Base-by-base conservation (phyloP, 30 jellyfish, hydroid and myxozoan genomes). In the Chrysaora quinquecirrha region DNA sequence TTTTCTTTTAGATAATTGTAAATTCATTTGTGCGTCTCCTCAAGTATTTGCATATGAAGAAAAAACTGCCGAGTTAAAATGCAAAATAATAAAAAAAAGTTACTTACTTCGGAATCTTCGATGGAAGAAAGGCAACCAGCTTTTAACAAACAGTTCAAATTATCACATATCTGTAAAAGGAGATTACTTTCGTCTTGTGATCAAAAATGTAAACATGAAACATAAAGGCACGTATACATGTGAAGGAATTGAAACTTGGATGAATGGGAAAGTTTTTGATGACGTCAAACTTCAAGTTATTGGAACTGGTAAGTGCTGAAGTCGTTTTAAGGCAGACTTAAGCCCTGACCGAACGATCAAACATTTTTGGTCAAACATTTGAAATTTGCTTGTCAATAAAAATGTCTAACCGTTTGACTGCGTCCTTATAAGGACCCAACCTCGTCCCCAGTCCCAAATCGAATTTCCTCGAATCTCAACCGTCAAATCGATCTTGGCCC, bases 21-120 rank as follows among this genome's bases (percentile, higher is more conserved):
- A 52, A 20, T 52, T 52, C 68, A 52, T 52, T 52, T 52, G 68
- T 52, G 68, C 29, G 6, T 10, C 68, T 2, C 68, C 68, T 19
- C n/a, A n/a, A n/a, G n/a, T n/a, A n/a, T n/a, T n/a, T n/a, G 68
- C 25, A 4, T 10, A 52, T 10, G 19, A 16, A 19, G 12, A 20
- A 4, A 20, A 3, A 9, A 10, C 68, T 3, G 68, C 68, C 2
- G 68, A 52, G 25, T 20, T 52, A 16, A 52, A 19, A 52, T 52
- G 68, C 25, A 52, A 52, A 52, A 4, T 52, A 19, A 12, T 19
- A 9, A 52, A 3, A 2, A 12, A 52, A 20, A 10, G 68, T 2
- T 20, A 2, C 24, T 52, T 2, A 2, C 68, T 52, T 2, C 68
- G 24, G 68, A 19, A 9, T 3, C 24, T 10, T 9, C 12, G 3